Conservation (phyloP, 2,888 invertebrate species). For the Ferdinandea cuprea region DNA sequence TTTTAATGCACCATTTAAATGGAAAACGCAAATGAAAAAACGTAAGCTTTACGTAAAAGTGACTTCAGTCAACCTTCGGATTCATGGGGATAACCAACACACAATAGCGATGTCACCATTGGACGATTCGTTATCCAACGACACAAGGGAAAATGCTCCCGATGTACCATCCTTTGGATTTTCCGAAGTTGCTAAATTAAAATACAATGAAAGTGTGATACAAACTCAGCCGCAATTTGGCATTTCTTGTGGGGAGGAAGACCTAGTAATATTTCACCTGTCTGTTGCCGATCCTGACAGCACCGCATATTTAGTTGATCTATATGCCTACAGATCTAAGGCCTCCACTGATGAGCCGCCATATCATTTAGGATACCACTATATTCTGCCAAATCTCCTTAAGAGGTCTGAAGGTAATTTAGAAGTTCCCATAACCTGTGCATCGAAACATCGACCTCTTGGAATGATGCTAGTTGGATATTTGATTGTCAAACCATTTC, state of each 20-base stretch:
- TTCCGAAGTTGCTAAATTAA: conserved; percentile 88
- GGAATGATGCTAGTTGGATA: conserved; percentile 89
- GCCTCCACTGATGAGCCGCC: conserved; percentile 88
- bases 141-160: conserved; percentile 85
- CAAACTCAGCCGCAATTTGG: conserved; percentile 93
- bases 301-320: conserved; percentile 92
- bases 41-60: conserved; percentile 89
- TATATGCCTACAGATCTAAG: conserved; percentile 89
- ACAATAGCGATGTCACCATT: conserved; percentile 79
- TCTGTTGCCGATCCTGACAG: conserved; percentile 89
- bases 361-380: conserved; percentile 94
- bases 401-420: conserved; percentile 90
- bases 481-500: conserved; percentile 82
- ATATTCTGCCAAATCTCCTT: conserved; percentile 93
- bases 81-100: conserved; percentile 81
- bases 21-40: conserved; percentile 88
- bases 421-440: conserved; percentile 93
- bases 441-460: conserved; percentile 93
- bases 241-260: conserved; percentile 88
- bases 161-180: conserved; percentile 83
- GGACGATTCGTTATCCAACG: conserved; percentile 86
- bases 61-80: conserved; percentile 88
- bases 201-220: conserved; percentile 87
- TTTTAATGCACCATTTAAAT: conserved; percentile 90
- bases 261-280: conserved; percentile 91